A percentile compares a stretch with the other conserved stretches of the same genome.
phyloP scores from a whole-genome alignment of 92 coral and sea anemone species.

The Diadumene lineata region DNA sequence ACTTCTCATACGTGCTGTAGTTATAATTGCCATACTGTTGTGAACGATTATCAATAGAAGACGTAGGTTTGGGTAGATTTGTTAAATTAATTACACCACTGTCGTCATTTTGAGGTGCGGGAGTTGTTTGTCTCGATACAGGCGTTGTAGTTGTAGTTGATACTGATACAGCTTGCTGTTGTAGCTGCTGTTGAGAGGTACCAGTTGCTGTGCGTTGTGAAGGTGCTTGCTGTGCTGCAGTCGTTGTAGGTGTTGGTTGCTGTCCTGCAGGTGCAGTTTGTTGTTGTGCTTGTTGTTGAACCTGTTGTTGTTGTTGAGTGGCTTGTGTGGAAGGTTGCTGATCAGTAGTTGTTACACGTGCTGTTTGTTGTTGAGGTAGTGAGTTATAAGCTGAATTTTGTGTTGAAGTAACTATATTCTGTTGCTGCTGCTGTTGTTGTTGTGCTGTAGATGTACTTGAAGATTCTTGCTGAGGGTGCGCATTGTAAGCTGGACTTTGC shows the following conservation, averaged over 20 bases:
- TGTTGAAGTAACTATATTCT: conserved; percentile 1
- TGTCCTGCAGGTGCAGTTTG: background rate
- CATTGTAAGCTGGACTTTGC: background rate
- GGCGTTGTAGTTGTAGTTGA: conserved; percentile 17
- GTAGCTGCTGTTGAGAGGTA: conserved; percentile 2
- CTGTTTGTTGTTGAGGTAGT: conserved; percentile 3
- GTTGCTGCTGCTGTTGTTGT: conserved; percentile 11
- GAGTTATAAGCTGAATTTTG: background rate
- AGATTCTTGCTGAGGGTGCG: conserved; percentile 1
- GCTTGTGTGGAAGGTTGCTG: background rate
- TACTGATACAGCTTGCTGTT: background rate
- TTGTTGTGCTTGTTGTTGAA: background rate
- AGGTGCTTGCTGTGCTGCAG: background rate
- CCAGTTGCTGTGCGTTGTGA: background rate
- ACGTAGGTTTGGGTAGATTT: background rate
- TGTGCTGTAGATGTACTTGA: background rate
- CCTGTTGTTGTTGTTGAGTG: conserved; percentile 6
- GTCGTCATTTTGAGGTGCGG: background rate
- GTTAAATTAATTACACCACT: background rate
- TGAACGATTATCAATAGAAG: background rate
- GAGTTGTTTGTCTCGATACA: background rate
- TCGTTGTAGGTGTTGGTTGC: background rate
- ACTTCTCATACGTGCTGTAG: conserved; percentile 5
- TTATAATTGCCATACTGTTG: background rate
- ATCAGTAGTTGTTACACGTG: background rate